These are phyloP conservation scores for Anhinga rufa DNA, from an alignment of 2,113 vertebrate genomes.

Conservation along the genomic window DNA sequence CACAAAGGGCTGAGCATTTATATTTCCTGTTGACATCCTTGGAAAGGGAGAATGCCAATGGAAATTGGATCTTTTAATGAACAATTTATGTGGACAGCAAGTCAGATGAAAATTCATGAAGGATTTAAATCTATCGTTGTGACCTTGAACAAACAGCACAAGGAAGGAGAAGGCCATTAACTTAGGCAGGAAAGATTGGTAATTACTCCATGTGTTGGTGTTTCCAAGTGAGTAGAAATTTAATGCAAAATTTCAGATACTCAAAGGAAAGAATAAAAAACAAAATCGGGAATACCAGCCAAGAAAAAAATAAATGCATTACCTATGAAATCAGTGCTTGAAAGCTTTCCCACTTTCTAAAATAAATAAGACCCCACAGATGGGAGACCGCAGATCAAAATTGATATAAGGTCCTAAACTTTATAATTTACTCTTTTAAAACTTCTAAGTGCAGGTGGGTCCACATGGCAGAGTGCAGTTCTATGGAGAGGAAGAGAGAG, in stretches of 20 bases:
- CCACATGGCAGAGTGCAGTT: background rate
- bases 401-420: background rate
- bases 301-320: background rate
- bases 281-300: background rate
- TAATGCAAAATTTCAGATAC: slow-evolving; percentile 4
- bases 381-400: background rate
- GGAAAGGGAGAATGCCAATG: slow-evolving; percentile 24
- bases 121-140: background rate
- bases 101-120: slow-evolving; percentile 24
- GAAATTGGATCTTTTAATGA: slow-evolving; percentile 44
- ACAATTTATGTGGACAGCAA: slow-evolving; percentile 27
- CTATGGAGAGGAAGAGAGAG: background rate
- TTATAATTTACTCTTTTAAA: background rate
- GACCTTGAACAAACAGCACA: slow-evolving; percentile 43
- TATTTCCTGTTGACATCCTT: slow-evolving; percentile 50
- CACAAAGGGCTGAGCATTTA: slow-evolving; percentile 17
- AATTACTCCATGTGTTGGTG: slow-evolving; percentile 21
- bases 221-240: slow-evolving; percentile 21
- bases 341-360: background rate
- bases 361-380: background rate
- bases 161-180: slow-evolving; percentile 30
- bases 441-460: background rate
- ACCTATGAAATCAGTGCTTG: background rate
- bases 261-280: background rate
- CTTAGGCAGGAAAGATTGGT: background rate